Evolutionary conservation across 2,113 vertebrate species (phyloP).

Genomic region (Desmodus rotundus): DNA sequence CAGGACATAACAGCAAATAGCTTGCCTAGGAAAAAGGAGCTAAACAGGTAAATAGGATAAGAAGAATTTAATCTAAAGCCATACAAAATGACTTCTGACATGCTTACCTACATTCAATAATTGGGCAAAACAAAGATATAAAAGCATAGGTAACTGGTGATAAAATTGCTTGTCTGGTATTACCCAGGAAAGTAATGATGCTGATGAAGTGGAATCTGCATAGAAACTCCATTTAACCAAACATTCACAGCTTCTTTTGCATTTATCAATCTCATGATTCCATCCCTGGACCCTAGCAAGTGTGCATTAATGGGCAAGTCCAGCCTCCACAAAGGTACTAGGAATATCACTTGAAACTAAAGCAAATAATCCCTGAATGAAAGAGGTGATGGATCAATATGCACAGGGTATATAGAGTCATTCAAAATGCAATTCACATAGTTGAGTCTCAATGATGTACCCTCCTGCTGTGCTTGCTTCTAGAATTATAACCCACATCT

Average conservation of each 20-base stretch:
- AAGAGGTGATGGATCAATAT: background rate
- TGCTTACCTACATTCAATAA: background rate
- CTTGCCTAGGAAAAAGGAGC: background rate
- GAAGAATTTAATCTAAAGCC: background rate
- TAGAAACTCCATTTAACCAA: background rate
- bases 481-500: background rate
- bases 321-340: background rate
- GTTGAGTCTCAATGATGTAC: background rate
- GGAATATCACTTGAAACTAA: background rate
- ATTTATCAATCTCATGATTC: background rate
- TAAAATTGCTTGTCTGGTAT: background rate
- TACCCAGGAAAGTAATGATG: background rate
- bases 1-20: background rate
- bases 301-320: background rate
- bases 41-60: background rate
- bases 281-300: background rate
- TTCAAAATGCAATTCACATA: background rate
- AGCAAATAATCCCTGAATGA: background rate
- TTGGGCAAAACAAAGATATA: background rate
- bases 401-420: background rate
- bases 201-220: background rate
- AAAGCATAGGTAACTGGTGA: background rate
- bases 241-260: background rate
- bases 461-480: background rate
- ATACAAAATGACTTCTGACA: slow-evolving; percentile 3